Evolutionary conservation across 1,140 invertebrate species (phyloP).

Genomic region (Ooceraea biroi): DNA sequence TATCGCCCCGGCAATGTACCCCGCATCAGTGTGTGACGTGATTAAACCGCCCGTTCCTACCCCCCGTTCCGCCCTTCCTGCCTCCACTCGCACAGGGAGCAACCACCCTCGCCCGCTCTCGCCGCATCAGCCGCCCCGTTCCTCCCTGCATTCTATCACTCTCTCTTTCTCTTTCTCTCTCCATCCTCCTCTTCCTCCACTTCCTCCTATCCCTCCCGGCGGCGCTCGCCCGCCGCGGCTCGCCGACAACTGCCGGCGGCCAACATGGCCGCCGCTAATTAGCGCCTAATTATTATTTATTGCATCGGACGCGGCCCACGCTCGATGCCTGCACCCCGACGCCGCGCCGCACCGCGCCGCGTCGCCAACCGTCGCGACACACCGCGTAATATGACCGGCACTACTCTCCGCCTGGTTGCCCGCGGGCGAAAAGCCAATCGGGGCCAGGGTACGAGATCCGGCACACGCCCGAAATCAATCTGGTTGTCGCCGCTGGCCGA

Average conservation of each 20-base stretch:
- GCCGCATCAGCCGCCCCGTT: constrained; percentile 40
- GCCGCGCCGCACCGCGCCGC: constrained; percentile 56
- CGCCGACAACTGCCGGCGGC: constrained; percentile 71
- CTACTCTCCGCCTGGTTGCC: constrained; percentile 49
- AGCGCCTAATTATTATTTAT: constrained; percentile 84
- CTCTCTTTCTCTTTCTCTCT: neutral
- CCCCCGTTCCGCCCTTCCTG: neutral
- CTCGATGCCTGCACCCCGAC: constrained; percentile 58
- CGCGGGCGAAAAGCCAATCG: constrained; percentile 75
- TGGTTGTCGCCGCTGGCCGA: constrained; percentile 57
- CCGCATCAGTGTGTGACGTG: constrained; percentile 77
- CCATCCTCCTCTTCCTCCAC: neutral
- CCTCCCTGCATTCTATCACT: neutral
- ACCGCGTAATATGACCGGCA: constrained; percentile 71
- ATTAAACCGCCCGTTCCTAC: constrained; percentile 76
- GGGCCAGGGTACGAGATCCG: constrained; percentile 68
- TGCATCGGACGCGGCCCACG: constrained; percentile 74
- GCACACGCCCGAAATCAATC: constrained; percentile 75
- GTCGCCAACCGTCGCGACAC: constrained; percentile 66
- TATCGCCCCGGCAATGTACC: constrained; percentile 60
- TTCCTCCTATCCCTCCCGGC: constrained; percentile 15
- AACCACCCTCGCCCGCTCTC: constrained; percentile 51
- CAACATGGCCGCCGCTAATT: constrained; percentile 83
- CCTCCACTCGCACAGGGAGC: constrained; percentile 43
- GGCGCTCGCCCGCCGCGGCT: constrained; percentile 42